These are phyloP conservation scores for Clarias fuscus DNA, from an alignment of 2,797 vertebrate species.

Conservation along the genomic window DNA sequence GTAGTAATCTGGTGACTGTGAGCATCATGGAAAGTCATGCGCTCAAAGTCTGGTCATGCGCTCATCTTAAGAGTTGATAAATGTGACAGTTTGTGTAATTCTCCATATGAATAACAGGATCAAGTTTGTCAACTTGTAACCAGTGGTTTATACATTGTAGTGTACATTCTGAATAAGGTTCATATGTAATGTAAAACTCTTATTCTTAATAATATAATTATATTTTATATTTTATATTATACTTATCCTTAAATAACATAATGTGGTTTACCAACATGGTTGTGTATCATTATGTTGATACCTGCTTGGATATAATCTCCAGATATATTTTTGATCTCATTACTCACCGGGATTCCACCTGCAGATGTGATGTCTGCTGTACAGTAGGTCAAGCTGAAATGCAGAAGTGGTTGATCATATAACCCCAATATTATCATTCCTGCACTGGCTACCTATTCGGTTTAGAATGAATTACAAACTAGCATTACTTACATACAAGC, in stretches of 20 bases:
- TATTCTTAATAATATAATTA: no score
- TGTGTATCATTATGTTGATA: constrained; percentile 27
- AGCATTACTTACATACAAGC: no score
- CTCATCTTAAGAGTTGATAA: neutral
- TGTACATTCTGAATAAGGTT: neutral
- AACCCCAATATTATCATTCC: no score
- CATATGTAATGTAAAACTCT: no score
- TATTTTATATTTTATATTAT: no score
- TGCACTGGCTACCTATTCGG: no score
- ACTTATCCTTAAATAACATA: constrained; percentile 5
- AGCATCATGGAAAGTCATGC: neutral
- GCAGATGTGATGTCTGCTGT: neutral
- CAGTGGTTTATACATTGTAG: neutral
- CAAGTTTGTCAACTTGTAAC: neutral
- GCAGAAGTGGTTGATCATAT: neutral
- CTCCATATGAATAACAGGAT: neutral
- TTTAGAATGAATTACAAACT: no score
- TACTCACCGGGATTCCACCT: constrained; percentile 12
- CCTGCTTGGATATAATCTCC: constrained; percentile 61
- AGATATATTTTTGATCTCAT: constrained; percentile 62
- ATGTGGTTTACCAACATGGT: neutral
- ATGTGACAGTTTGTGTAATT: neutral
- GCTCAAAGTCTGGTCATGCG: neutral
- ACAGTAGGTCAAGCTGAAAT: constrained; percentile 15
- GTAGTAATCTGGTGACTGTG: neutral